Percentiles rank a stretch among this genome's conserved stretches.
phyloP scores from a whole-genome alignment of 2,888 invertebrate genomes.

The Eutolmus rufibarbis region DNA sequence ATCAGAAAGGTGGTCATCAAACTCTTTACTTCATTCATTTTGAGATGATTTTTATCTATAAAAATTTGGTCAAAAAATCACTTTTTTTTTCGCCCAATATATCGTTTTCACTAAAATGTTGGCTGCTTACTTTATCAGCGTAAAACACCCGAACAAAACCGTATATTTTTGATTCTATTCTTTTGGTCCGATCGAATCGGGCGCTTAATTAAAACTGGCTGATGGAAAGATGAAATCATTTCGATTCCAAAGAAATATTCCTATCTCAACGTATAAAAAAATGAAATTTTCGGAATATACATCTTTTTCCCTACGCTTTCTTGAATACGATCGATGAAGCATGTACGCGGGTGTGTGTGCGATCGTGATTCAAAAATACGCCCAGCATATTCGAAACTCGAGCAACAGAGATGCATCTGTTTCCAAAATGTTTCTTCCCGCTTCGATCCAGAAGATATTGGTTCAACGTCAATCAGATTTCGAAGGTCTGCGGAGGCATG shows the following conservation, averaged over 20 bases:
- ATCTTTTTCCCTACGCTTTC: not conserved
- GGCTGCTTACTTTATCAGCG: not conserved
- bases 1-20: constrained; percentile 76
- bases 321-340: not conserved
- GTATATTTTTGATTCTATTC: not conserved
- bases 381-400: not conserved
- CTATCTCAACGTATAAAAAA: constrained; percentile 16
- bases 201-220: constrained; percentile 21
- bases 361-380: not conserved
- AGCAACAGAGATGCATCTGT: constrained; percentile 1
- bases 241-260: constrained; percentile 22
- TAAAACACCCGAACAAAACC: not conserved
- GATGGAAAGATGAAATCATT: constrained; percentile 5
- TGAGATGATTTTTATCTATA: constrained; percentile 42
- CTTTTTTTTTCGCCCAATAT: not conserved
- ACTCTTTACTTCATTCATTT: constrained; percentile 69
- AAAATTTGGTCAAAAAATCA: constrained; percentile 16
- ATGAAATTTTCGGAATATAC: not conserved
- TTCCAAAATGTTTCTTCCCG: not conserved
- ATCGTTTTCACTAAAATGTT: not conserved
- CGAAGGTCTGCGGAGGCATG: not conserved
- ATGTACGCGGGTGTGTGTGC: not conserved
- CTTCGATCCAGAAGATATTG: not conserved
- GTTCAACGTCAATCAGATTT: constrained; percentile 6
- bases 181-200: constrained; percentile 8